Evolutionary conservation across 2,797 vertebrate species (phyloP).

Genomic region (Spea hammondii): DNA sequence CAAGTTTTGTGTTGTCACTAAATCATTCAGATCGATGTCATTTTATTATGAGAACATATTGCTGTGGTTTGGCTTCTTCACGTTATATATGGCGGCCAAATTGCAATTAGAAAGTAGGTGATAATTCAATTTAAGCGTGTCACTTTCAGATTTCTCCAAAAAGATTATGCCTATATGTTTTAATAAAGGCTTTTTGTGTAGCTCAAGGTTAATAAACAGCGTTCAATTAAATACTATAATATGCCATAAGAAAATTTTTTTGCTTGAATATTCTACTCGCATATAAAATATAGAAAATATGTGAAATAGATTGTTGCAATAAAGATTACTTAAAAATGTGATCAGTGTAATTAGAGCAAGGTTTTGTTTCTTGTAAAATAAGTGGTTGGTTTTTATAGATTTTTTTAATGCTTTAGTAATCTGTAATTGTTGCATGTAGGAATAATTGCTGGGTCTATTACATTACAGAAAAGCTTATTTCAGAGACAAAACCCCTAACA

Average conservation of each 20-base stretch:
- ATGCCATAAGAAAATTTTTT: not conserved
- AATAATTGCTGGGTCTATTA: too few relatives aligned
- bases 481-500: too few relatives aligned
- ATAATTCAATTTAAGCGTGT: conserved; percentile 63
- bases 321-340: too few relatives aligned
- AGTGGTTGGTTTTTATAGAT: too few relatives aligned
- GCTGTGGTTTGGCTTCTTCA: conserved; percentile 17
- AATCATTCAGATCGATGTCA: conserved; percentile 22
- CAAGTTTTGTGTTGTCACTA: conserved; percentile 4
- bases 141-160: conserved; percentile 57
- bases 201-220: conserved; percentile 9
- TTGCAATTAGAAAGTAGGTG: conserved; percentile 63
- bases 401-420: too few relatives aligned
- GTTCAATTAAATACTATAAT: conserved; percentile 3
- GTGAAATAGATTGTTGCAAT: not conserved
- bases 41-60: conserved; percentile 2
- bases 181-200: conserved; percentile 10
- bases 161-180: conserved; percentile 48
- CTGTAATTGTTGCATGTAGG: too few relatives aligned
- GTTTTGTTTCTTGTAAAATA: too few relatives aligned
- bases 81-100: conserved; percentile 54
- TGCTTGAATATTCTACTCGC: not conserved
- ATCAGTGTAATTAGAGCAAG: too few relatives aligned
- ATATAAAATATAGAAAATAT: not conserved
- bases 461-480: too few relatives aligned